A percentile compares a stretch with the other conserved stretches of the same genome.
These are phyloP conservation scores for Gorsachius goisagi DNA, from an alignment of 2,113 vertebrate genomes.

Conservation along the genomic window DNA sequence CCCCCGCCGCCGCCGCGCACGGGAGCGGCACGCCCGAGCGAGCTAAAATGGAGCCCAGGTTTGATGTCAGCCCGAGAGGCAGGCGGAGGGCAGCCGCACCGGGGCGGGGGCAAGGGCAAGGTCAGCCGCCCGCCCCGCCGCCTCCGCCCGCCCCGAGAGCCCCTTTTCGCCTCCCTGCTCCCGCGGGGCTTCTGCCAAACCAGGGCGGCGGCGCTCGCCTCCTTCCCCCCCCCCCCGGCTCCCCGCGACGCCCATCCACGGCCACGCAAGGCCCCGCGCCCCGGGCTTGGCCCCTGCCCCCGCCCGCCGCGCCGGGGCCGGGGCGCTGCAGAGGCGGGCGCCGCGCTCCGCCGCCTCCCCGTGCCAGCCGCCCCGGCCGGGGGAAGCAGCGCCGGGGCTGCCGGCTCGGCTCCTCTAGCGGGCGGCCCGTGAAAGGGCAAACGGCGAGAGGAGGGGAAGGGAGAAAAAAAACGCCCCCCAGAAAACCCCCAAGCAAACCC, in stretches of 20 bases:
- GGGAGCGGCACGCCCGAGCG: constrained; percentile 52
- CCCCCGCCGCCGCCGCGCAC: not conserved
- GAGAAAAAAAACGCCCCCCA: not conserved
- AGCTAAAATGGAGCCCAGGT: constrained; percentile 81
- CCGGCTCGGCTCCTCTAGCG: constrained; percentile 77
- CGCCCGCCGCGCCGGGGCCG: not conserved
- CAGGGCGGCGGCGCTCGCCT: not conserved
- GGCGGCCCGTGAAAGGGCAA: constrained; percentile 68
- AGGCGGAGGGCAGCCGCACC: constrained; percentile 65
- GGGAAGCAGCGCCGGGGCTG: not conserved
- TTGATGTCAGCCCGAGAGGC: constrained; percentile 67
- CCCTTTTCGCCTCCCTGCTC: not conserved
- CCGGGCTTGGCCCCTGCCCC: not conserved
- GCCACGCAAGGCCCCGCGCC: not conserved
- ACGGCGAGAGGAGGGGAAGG: constrained; percentile 3
- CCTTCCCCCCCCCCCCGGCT: not conserved
- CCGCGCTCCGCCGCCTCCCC: not conserved
- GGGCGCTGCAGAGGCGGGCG: not conserved
- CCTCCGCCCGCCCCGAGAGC: constrained; percentile 11
- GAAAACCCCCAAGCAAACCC: not conserved
- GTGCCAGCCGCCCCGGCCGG: not conserved
- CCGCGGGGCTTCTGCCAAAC: not conserved
- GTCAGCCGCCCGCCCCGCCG: constrained; percentile 65
- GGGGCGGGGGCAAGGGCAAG: constrained; percentile 82
- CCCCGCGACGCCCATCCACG: not conserved